Base-by-base conservation (phyloP, 1,140 invertebrate species). In the Drosophila albomicans region DNA sequence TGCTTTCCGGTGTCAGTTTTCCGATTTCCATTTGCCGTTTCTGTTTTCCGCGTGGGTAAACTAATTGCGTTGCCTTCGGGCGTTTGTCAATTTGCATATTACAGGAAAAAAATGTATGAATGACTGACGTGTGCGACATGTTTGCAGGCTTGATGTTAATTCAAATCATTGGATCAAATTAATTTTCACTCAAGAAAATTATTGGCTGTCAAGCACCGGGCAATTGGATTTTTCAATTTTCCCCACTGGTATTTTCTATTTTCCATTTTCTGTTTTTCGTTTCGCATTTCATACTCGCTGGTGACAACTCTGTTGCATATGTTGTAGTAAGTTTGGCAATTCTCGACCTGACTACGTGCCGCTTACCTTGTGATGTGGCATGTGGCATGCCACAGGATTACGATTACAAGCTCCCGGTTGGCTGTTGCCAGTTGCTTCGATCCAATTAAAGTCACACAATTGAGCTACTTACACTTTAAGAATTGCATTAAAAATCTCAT, bases 381-480 rank as follows among this genome's bases (percentile, higher is more conserved):
- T 66, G 52, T 32, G 45, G 54, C 32, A 58, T 70, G 68, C 58
- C 57, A 43, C 68, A 43, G 16, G 38, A 30, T 15, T 15, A n/a
- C 51, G 20, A 25, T 25, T 25, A 25, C 20, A 13, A 6, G n/a
- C 51, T 8, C 15, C 5, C 10, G 35, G 3, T 6, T 20, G 15
- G 11, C 8, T 8, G 8, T 49, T 41, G 3, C 38, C 38, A 10
- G 41, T 28, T 32, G 5, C 30, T 25, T 41, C 30, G 30, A 65
- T 46, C 63, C 82, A 87, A 78, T 85, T 85, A 85, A 85, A 78
- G 63, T 43, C 35, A 13, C 41, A 66, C 75, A 84, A 87, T 77
- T 80, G 82, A 80, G 72, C 69, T 77, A 87, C 84, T 87, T 87
- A 64, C 73, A 84, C 73, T 88, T 88, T 75, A 87, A 86, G 82